Evolutionary conservation across 2,888 invertebrate species (phyloP), one percentile per base, ranked within the genome.

Genomic region (Pecten maximus): DNA sequence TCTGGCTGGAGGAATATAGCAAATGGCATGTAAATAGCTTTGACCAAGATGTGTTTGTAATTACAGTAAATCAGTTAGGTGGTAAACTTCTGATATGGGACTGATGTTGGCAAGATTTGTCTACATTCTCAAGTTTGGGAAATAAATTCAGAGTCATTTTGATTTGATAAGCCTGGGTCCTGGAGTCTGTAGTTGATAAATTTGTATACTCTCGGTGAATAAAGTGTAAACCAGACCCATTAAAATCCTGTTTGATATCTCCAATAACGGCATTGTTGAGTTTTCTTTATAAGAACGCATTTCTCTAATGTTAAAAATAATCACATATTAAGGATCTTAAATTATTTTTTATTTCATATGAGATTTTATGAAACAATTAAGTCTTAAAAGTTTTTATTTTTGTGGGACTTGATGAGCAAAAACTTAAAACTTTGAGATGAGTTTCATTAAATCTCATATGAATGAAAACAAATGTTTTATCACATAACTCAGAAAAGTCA

Each of bases 31-130:
- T 74, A 35, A 35, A 74, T 74, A 16, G 74, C 74, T 74, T 74
- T 74, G 74, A 74, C 74, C 74, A 74, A 35, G 74, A 74, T 74
- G 74, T 74, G 74, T 74, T 74, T 74, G 74, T 74, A 74, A 74
- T 74, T 74, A 74, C 6, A 74, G 74, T 74, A 74, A 74, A 74
- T 74, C 74, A 28, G 28, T 28, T 12, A 28, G 3, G 15, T 28
- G 10, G 35, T 74, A 74, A 74, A 74, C 74, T 28, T 74, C 74
- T 74, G 74, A 74, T 74, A 74, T 28, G 35, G 35, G 8, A 74
- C 74, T 35, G 35, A 35, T 74, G 28, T 23, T 74, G 74, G 12
- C 74, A 28, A 35, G 35, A 10, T 28, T 74, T 74, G 74, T 74
- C 74, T 28, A 74, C 74, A 74, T 74, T 74, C 74, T 74, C 74